These are phyloP conservation scores for Palythoa grandis DNA, from an alignment of 92 coral and sea anemone genomes.

Conservation along the genomic window DNA sequence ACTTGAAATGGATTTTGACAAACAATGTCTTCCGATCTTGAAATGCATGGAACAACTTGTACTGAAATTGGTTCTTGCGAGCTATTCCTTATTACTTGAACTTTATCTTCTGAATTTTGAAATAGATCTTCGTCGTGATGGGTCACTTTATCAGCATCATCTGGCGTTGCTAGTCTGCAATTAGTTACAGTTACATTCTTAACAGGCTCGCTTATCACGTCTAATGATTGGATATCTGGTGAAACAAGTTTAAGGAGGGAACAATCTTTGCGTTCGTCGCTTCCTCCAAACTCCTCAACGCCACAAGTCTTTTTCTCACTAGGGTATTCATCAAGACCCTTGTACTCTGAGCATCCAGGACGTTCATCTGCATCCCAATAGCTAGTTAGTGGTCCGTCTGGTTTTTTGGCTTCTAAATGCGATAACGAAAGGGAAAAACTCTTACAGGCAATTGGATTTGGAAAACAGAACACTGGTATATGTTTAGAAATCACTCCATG, in stretches of 20 bases:
- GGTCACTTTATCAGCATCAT: background rate
- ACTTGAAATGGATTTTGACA: constrained; percentile 12
- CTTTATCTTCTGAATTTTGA: constrained; percentile 5
- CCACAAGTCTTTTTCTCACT: background rate
- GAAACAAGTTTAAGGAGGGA: background rate
- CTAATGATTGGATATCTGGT: background rate
- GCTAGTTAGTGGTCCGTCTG: background rate
- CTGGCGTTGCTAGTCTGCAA: background rate
- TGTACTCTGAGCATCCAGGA: background rate
- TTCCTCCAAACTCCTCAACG: background rate
- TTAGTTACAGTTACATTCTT: background rate
- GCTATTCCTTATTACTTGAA: constrained; percentile 2
- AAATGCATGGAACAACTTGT: constrained; percentile 36
- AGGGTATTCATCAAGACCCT: background rate
- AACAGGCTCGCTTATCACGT: background rate
- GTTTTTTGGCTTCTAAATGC: background rate
- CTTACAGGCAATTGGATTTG: constrained; percentile 16
- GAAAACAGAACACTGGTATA: constrained; percentile 21
- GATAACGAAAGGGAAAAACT: background rate
- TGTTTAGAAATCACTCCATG: background rate
- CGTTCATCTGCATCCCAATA: background rate
- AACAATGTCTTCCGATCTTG: constrained; percentile 1
- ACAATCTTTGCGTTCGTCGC: background rate
- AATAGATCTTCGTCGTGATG: background rate
- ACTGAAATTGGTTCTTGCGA: constrained; percentile 6